Evolutionary conservation across 1,140 invertebrate genomes (phyloP).

Genomic region (Drosophila micromelanica): DNA sequence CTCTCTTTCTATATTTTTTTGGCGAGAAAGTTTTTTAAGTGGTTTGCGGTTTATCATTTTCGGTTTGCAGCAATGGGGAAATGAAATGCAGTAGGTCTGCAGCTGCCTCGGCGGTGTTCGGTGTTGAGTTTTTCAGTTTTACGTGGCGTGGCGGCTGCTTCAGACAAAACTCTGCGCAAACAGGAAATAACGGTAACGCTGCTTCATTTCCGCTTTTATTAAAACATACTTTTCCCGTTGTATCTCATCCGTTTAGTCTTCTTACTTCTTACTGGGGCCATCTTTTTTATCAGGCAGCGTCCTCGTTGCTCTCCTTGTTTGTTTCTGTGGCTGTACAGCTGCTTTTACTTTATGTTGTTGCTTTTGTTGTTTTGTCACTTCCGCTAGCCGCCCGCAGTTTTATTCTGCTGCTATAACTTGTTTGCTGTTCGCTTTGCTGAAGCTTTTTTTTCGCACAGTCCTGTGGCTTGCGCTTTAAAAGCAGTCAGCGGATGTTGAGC

Average conservation of each 20-base stretch:
- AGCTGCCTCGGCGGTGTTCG: not conserved
- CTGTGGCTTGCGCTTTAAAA: slow-evolving; percentile 67
- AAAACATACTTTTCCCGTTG: slow-evolving; percentile 81
- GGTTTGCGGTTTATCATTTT: slow-evolving; percentile 74
- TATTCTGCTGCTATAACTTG: slow-evolving; percentile 60
- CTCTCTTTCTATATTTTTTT: not conserved
- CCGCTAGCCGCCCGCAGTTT: slow-evolving; percentile 68
- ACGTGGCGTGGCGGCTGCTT: slow-evolving; percentile 22
- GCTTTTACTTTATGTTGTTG: slow-evolving; percentile 20
- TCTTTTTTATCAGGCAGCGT: slow-evolving; percentile 34
- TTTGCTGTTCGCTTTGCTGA: slow-evolving; percentile 25
- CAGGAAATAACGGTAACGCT: slow-evolving; percentile 82
- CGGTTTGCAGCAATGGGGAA: slow-evolving; percentile 40
- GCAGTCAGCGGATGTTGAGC: slow-evolving; percentile 69
- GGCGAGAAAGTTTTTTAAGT: slow-evolving; percentile 70
- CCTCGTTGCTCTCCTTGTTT: slow-evolving; percentile 15
- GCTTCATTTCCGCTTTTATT: slow-evolving; percentile 83
- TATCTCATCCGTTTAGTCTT: slow-evolving; percentile 67
- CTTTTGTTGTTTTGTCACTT: slow-evolving; percentile 73
- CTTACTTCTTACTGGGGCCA: slow-evolving; percentile 20
- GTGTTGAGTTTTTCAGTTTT: not conserved
- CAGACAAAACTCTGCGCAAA: slow-evolving; percentile 77
- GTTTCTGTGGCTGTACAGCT: slow-evolving; percentile 22
- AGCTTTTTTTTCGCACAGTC: slow-evolving; percentile 14
- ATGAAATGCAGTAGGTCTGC: slow-evolving; percentile 62